Percentiles rank a stretch among this genome's conserved stretches.
These are phyloP conservation scores for Symphodus melops DNA, from an alignment of 2,113 vertebrate genomes.

Conservation along the genomic window DNA sequence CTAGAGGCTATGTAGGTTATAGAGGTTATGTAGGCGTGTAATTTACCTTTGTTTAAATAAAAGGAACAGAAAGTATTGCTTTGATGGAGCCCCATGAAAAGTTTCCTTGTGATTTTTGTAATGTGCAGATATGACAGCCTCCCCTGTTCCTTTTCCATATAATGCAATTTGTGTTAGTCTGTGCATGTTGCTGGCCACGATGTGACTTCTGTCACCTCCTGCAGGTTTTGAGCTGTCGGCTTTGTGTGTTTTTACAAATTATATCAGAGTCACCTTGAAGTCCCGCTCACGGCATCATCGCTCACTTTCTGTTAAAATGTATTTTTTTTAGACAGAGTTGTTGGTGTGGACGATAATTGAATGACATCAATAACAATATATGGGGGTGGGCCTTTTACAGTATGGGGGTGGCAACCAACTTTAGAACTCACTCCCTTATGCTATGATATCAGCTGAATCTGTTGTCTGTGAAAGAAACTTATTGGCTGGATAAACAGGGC, in stretches of 20 bases:
- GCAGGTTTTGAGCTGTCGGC: conserved; percentile 6
- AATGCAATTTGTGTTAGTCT: conserved; percentile 21
- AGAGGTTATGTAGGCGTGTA: neutral
- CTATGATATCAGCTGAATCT: too few relatives aligned
- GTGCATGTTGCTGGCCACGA: neutral
- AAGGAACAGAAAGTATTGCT: neutral
- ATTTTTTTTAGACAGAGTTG: neutral
- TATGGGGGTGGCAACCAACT: too few relatives aligned
- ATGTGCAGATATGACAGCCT: conserved; percentile 8
- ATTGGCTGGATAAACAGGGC: too few relatives aligned
- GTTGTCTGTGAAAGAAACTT: too few relatives aligned
- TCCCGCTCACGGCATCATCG: neutral
- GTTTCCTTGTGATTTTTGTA: neutral
- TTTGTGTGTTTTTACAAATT: neutral
- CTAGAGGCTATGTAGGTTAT: neutral
- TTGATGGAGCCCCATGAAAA: neutral
- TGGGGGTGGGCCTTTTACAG: too few relatives aligned
- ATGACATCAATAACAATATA: neutral
- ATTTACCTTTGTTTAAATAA: neutral
- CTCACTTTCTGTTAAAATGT: neutral
- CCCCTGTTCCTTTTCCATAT: conserved; percentile 11
- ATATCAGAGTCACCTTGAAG: conserved; percentile 9
- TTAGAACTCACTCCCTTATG: too few relatives aligned
- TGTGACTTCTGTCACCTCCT: conserved; percentile 31
- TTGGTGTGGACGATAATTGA: neutral